Evolutionary conservation across 30 jellyfish, hydroid and myxozoan genomes (phyloP), one percentile per base, ranked within the genome.

Genomic region (Aurelia aurita complex sp. Pacific): DNA sequence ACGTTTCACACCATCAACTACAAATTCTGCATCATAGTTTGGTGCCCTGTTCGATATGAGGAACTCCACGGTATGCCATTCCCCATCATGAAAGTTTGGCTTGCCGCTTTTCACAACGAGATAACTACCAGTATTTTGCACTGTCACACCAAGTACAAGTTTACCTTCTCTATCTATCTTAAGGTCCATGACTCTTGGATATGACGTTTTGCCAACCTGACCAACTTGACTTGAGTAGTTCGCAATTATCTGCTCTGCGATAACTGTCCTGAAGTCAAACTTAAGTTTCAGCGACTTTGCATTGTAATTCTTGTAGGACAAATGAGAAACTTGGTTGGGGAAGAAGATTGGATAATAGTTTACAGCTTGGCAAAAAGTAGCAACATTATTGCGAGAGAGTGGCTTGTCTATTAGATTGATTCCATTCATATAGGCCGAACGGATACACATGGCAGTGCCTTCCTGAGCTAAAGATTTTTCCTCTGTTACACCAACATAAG

Each of bases 21-120:
- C 61, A 50, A 95, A 90, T 81, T 85, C 93, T 33, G 95, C 97
- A 16, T 68, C 92, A 80, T 95, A 95, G 64, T 76, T 89, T 50
- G 97, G 91, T 15, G 75, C 82, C 50, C 88, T 82, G 74, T 94
- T 94, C 61, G 92, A 60, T 10, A 95, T 61, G 53, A 52, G 71
- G 64, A 95, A 95, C 75, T 97, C 97, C 43, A 86, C 94, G 1
- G 86, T 68, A 64, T 95, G 99, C 99, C 99, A 95, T 62, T 80
- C 77, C 14, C 99, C 97, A 83, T 95, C 99, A 60, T 95, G 98
- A 57, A 83, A 81, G 65, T 85, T 67, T 63, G 83, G 91, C 76
- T 93, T 93, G n/a, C 89, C 91, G 1, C 97, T 85, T 67, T 87
- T 96, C 88, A 93, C 89, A 0, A 88, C 86, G 16, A 76, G 89